Evolutionary conservation across 1,140 invertebrate species (phyloP).

Genomic region (Ceratoteleas bidentatus): DNA sequence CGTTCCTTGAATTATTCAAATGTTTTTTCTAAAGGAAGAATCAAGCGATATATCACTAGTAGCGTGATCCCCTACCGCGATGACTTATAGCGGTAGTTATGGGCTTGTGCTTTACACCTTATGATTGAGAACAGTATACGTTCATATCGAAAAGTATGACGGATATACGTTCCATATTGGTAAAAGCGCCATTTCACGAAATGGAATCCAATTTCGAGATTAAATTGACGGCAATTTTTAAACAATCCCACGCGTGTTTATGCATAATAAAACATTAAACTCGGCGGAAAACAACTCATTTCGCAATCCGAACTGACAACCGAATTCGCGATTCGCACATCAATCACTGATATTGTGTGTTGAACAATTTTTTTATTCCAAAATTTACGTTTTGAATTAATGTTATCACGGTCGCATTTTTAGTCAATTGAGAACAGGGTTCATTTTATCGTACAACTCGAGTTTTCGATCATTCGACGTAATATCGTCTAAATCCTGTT

Average conservation of each 20-base stretch:
- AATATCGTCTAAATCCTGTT: too few relatives aligned
- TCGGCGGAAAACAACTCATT: not conserved
- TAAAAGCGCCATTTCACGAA: conserved; percentile 18
- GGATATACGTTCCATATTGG: conserved; percentile 33
- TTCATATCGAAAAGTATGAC: conserved; percentile 42
- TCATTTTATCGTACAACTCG: too few relatives aligned
- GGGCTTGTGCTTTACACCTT: conserved; percentile 49
- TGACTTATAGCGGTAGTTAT: conserved; percentile 59
- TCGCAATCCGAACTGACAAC: not conserved
- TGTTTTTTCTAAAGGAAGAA: conserved; percentile 44
- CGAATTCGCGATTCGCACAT: not conserved
- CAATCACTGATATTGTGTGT: not conserved
- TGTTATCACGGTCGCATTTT: too few relatives aligned
- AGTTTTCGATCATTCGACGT: too few relatives aligned
- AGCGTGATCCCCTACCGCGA: conserved; percentile 40
- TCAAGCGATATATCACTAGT: conserved; percentile 45
- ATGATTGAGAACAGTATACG: conserved; percentile 51
- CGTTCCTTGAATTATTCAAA: conserved; percentile 45
- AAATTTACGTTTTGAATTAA: too few relatives aligned
- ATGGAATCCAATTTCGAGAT: conserved; percentile 23
- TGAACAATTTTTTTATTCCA: not conserved
- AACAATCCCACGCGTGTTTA: conserved; percentile 2
- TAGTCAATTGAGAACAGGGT: too few relatives aligned
- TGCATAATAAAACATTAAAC: not conserved
- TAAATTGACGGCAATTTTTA: conserved; percentile 22